A percentile compares a stretch with the other conserved stretches of the same genome.
phyloP scores from a whole-genome alignment of 2,888 invertebrate species.

The Dolichomitus sp. region DNA sequence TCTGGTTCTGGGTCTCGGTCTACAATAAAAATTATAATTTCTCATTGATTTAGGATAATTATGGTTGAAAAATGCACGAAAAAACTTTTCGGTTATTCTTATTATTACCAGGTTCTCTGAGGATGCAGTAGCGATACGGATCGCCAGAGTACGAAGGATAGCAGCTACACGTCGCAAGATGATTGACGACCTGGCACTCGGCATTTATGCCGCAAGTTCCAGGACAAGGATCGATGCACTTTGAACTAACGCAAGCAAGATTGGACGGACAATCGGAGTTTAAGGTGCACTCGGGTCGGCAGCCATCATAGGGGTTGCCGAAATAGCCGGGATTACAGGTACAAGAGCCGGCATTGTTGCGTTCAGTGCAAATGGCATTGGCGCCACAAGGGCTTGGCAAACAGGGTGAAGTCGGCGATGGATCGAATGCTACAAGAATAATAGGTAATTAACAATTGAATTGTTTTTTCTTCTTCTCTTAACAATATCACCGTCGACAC shows the following conservation, averaged over 20 bases:
- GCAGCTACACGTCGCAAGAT: constrained; percentile 86
- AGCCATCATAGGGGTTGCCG: constrained; percentile 86
- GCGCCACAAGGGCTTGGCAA: constrained; percentile 93
- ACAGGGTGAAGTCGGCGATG: constrained; percentile 87
- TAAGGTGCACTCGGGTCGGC: constrained; percentile 87
- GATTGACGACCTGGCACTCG: constrained; percentile 86
- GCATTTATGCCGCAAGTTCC: constrained; percentile 92
- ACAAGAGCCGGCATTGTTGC: constrained; percentile 87
- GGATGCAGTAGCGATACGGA: constrained; percentile 88
- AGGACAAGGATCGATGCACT: constrained; percentile 93
- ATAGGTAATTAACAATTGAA: constrained; percentile 23
- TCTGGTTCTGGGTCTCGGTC: constrained; percentile 67
- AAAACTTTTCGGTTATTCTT: too few species aligned
- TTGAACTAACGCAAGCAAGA: constrained; percentile 90
- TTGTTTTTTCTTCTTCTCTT: neutral
- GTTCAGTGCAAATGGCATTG: constrained; percentile 90
- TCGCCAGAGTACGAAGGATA: constrained; percentile 83
- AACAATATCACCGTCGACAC: neutral
- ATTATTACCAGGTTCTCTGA: constrained; percentile 41
- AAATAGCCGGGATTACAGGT: constrained; percentile 86
- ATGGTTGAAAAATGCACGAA: neutral
- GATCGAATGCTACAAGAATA: neutral
- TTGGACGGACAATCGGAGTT: constrained; percentile 87
- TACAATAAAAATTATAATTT: constrained; percentile 76
- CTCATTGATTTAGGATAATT: constrained; percentile 13